Evolutionary conservation across 2,888 invertebrate genomes (phyloP).

Genomic region (Eumerus sabulonum): DNA sequence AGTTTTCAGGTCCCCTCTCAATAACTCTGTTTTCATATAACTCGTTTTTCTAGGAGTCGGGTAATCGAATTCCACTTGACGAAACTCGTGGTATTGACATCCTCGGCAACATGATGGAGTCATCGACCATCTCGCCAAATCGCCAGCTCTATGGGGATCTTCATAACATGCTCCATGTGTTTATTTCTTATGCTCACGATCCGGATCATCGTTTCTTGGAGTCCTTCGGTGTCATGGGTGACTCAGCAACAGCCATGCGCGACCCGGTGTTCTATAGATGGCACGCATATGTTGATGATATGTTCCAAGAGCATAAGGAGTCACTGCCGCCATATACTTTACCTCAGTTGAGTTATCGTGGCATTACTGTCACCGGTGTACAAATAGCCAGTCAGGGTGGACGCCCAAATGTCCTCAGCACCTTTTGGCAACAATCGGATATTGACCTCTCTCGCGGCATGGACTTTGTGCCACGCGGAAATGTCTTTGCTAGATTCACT

Average conservation of each 20-base stretch:
- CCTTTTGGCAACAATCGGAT: conserved; percentile 90
- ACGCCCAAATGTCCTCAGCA: conserved; percentile 81
- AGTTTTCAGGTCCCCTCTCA: conserved; percentile 72
- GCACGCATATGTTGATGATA: conserved; percentile 89
- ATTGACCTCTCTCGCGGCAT: conserved; percentile 89
- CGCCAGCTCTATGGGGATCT: conserved; percentile 86
- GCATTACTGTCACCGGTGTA: conserved; percentile 82
- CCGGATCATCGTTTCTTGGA: conserved; percentile 87
- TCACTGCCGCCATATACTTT: conserved; percentile 84
- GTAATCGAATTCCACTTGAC: conserved; percentile 81
- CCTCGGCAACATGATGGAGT: conserved; percentile 89
- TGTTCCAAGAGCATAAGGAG: conserved; percentile 87
- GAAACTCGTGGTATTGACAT: conserved; percentile 87
- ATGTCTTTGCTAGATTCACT: conserved; percentile 85
- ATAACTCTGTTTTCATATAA: no score
- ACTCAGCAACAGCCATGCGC: conserved; percentile 90
- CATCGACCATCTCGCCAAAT: conserved; percentile 86
- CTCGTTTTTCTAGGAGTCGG: conserved; percentile 80
- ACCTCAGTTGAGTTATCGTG: conserved; percentile 76
- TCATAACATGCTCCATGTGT: conserved; percentile 90
- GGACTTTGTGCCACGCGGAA: conserved; percentile 89
- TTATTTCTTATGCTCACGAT: conserved; percentile 88
- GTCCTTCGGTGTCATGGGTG: conserved; percentile 90
- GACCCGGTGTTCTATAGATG: conserved; percentile 93
- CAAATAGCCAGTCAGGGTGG: conserved; percentile 80